Base-by-base conservation (phyloP, 2,113 vertebrate species). In the Gymnocephalus cernua region DNA sequence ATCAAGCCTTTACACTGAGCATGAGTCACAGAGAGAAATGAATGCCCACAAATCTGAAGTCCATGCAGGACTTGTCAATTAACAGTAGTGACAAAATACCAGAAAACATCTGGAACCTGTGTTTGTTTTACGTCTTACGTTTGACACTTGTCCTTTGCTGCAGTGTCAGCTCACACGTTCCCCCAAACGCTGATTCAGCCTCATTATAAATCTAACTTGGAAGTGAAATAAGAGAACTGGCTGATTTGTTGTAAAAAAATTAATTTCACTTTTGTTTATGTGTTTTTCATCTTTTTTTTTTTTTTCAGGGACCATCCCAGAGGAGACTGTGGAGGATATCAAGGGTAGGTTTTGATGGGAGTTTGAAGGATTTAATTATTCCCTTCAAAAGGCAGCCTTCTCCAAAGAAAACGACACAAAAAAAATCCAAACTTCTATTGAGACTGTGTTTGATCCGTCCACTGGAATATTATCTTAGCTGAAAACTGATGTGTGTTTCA, bases 311-410 rank as follows among this genome's bases (percentile, higher is more conserved):
- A 96, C 95, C 27, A 93, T 99, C 79, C 95, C 97, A 84, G 98
- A 99, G 93, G 96, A 98, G 29, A 90, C 97, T n/a, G 95, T 99
- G 74, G 98, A 99, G 82, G 98, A 99, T 76, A 97, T 99, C 85
- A 99, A 99, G 94, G 98, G 98, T 99, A 91, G 85, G 88, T 80
- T 73, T 73, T 29, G 18, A 83, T 8, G 19, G 19, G 32, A 65
- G 15, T 21, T 67, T 41, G 10, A 41, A 41, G 10, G 2, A 3
- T 41, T 41, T 29, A 45, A 38, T 48, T 72, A 51, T 72, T 64
- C 14, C 14, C 50, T 45, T 63, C 58, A 45, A 69, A 41, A 62
- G 77, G 3, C 25, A 8, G 58, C 6, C 4, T 27, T 80, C 41
- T 61, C 68, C 25, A 64, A 71, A 48, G 41, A 41, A 50, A 59